phyloP scores from a whole-genome alignment of 2,888 invertebrate species.

The Tenodera sinensis region DNA sequence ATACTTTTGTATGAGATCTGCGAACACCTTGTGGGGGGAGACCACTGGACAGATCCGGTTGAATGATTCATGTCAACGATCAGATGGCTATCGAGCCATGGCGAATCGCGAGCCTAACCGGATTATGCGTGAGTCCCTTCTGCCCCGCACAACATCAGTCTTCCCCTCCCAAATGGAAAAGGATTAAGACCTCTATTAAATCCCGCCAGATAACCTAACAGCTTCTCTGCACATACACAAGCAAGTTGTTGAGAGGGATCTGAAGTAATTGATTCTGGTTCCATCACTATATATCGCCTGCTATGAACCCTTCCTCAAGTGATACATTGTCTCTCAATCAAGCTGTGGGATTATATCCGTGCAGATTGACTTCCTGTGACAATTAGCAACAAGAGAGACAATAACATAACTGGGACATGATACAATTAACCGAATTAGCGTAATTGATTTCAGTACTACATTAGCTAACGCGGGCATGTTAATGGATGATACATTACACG shows the following conservation, averaged over 20 bases:
- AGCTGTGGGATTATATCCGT: not conserved
- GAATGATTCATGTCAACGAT: slow-evolving; percentile 31
- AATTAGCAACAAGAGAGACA: not conserved
- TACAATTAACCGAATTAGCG: not conserved
- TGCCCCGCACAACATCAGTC: not conserved
- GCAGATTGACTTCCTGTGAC: not conserved
- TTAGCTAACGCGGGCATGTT: not conserved
- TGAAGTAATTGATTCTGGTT: slow-evolving; percentile 9
- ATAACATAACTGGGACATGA: not conserved
- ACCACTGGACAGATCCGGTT: not conserved
- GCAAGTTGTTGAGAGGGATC: not conserved
- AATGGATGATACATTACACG: not conserved
- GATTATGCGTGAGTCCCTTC: slow-evolving; percentile 19
- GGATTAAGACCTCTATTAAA: slow-evolving; percentile 25
- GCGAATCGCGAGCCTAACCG: slow-evolving; percentile 23
- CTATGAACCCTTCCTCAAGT: not conserved
- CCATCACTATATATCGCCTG: not conserved
- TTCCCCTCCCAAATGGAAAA: slow-evolving; percentile 6
- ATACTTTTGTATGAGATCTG: slow-evolving; percentile 18
- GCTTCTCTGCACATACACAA: not conserved
- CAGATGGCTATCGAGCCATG: slow-evolving; percentile 21
- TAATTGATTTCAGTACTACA: not conserved
- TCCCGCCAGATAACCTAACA: slow-evolving; percentile 9
- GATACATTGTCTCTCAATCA: not conserved
- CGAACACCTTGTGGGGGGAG: not conserved